These are phyloP conservation scores for Gastracanthus pulcherrimus DNA, from an alignment of 2,888 invertebrate species.

Conservation along the genomic window DNA sequence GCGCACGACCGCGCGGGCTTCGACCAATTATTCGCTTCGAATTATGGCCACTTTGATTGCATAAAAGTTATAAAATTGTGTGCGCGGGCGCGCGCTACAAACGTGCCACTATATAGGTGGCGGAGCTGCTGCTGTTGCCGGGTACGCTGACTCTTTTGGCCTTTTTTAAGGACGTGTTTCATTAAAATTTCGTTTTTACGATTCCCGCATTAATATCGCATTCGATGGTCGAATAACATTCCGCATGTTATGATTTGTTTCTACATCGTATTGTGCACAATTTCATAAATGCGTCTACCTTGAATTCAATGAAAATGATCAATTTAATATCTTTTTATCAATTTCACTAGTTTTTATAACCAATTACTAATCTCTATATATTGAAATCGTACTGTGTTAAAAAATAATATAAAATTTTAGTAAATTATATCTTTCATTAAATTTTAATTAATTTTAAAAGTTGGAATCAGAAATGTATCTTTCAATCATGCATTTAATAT, in stretches of 20 bases:
- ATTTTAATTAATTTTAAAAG: no score
- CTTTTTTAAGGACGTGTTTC: conserved; percentile 17
- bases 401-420: no score
- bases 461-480: no score
- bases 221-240: neutral
- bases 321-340: neutral
- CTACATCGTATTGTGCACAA: no score
- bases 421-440: no score
- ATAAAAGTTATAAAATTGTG: conserved; percentile 60
- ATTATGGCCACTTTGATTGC: conserved; percentile 64
- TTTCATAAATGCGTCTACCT: no score
- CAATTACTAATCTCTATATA: no score
- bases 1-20: conserved; percentile 60
- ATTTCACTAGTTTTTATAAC: no score
- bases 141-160: neutral
- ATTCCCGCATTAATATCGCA: neutral
- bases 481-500: no score
- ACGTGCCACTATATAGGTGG: neutral
- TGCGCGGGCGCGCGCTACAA: neutral
- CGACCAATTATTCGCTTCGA: conserved; percentile 68
- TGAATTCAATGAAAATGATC: neutral
- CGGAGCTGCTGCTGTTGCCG: no score
- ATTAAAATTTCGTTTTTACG: conserved; percentile 16
- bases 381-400: no score
- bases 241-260: neutral